A percentile compares a stretch with the other conserved stretches of the same genome.
Conservation (phyloP, 1,140 invertebrate species). For the Drosophila melanica region DNA sequence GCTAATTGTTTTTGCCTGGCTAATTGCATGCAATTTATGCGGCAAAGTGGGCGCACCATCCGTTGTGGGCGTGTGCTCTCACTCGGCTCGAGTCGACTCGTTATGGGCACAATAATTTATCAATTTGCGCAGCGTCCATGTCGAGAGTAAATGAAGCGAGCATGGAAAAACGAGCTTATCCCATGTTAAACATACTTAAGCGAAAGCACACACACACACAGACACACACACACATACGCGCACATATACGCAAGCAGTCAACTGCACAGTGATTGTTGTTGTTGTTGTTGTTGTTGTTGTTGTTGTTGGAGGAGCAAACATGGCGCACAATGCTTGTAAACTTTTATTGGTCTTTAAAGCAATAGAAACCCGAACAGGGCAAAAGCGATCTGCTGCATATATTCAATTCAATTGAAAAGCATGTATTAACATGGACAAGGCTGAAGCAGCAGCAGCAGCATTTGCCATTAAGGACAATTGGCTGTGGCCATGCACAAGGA, state of each 20-base stretch:
- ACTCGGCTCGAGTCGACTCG: background rate
- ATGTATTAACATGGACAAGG: conserved; percentile 58
- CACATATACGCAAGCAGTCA: background rate
- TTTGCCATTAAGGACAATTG: conserved; percentile 41
- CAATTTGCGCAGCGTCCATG: conserved; percentile 58
- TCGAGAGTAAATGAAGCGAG: conserved; percentile 64
- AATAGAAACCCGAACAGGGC: conserved; percentile 45
- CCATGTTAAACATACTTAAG: conserved; percentile 74
- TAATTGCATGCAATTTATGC: conserved; percentile 70
- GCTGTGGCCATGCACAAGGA: conserved; percentile 14
- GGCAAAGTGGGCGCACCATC: conserved; percentile 30
- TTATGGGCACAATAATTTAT: conserved; percentile 66
- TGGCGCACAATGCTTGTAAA: conserved; percentile 52
- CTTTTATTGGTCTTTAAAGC: conserved; percentile 72
- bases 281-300: conserved; percentile 12
- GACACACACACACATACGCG: conserved; percentile 14
- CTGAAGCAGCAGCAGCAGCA: conserved; percentile 22
- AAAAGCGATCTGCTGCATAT: conserved; percentile 28
- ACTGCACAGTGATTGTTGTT: conserved; percentile 1
- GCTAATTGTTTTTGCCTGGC: conserved; percentile 62
- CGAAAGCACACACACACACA: conserved; percentile 29
- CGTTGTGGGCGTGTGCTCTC: background rate
- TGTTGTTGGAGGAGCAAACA: conserved; percentile 28
- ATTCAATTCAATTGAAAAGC: conserved; percentile 71
- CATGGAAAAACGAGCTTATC: conserved; percentile 66